Evolutionary conservation across 1,140 invertebrate genomes (phyloP).

Genomic region (Drosophila sp.): DNA sequence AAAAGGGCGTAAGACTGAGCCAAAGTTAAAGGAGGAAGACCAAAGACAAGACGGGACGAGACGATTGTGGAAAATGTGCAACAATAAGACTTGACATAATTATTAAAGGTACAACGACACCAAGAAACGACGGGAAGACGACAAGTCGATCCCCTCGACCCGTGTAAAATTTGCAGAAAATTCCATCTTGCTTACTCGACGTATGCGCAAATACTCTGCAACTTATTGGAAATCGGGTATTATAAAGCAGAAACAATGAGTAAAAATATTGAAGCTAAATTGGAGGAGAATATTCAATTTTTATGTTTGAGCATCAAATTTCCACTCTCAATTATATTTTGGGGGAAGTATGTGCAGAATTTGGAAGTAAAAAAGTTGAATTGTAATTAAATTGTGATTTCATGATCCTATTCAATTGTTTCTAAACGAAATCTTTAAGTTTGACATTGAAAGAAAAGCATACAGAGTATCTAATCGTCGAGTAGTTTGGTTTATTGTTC

Average conservation of each 20-base stretch:
- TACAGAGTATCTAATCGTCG: not conserved
- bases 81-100: constrained; percentile 73
- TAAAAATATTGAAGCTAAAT: too few species aligned
- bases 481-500: not conserved
- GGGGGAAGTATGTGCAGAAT: not conserved
- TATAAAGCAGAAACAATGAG: not conserved
- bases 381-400: too few species aligned
- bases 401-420: too few species aligned
- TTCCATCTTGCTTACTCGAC: constrained; percentile 20
- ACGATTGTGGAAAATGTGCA: constrained; percentile 13
- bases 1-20: constrained; percentile 22
- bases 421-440: too few species aligned
- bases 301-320: too few species aligned
- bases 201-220: constrained; percentile 16
- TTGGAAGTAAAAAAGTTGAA: too few species aligned
- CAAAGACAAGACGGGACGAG: not conserved
- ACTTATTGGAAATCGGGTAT: not conserved
- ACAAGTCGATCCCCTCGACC: constrained; percentile 23
- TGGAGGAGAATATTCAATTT: too few species aligned
- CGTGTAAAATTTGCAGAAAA: constrained; percentile 11
- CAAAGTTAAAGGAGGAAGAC: constrained; percentile 1
- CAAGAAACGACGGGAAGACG: not conserved
- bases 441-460: too few species aligned
- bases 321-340: too few species aligned
- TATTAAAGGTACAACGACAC: constrained; percentile 50